Evolutionary conservation across 2,888 invertebrate species (phyloP).

Genomic region (Dichetophora obliterata): DNA sequence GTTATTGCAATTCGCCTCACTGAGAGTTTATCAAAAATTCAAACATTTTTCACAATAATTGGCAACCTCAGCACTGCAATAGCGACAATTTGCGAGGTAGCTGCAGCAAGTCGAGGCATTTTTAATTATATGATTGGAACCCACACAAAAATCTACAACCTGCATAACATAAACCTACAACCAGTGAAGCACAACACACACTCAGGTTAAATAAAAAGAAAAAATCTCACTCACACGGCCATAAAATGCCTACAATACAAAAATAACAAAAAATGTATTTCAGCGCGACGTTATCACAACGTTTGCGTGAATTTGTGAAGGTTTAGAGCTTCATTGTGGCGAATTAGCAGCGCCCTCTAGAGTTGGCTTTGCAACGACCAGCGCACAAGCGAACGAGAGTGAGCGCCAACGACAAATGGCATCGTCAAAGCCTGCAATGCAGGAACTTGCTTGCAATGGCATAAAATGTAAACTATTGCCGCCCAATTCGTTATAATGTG

Average conservation of each 20-base stretch:
- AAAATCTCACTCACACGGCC: neutral
- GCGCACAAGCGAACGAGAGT: neutral
- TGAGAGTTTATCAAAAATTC: constrained; percentile 29
- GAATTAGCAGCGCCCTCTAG: constrained; percentile 49
- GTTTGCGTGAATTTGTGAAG: constrained; percentile 68
- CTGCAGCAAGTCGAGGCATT: constrained; percentile 1
- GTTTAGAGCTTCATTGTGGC: constrained; percentile 66
- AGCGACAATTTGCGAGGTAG: constrained; percentile 12
- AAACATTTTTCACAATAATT: constrained; percentile 34
- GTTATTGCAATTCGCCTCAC: neutral
- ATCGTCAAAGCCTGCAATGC: neutral
- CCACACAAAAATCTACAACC: neutral
- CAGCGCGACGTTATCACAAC: constrained; percentile 28
- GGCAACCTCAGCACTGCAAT: neutral
- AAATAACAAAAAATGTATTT: constrained; percentile 9
- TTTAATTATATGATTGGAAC: constrained; percentile 13
- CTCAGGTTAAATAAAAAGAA: neutral
- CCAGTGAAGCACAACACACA: neutral
- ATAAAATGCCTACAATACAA: neutral
- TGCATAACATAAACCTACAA: neutral
- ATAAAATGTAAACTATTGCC: constrained; percentile 31
- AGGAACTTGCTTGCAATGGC: neutral
- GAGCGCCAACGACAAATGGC: neutral
- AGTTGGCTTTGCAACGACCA: neutral
- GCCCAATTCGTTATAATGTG: constrained; percentile 30